phyloP scores from a whole-genome alignment of 2,113 vertebrate genomes.

The Podocnemis expansa region DNA sequence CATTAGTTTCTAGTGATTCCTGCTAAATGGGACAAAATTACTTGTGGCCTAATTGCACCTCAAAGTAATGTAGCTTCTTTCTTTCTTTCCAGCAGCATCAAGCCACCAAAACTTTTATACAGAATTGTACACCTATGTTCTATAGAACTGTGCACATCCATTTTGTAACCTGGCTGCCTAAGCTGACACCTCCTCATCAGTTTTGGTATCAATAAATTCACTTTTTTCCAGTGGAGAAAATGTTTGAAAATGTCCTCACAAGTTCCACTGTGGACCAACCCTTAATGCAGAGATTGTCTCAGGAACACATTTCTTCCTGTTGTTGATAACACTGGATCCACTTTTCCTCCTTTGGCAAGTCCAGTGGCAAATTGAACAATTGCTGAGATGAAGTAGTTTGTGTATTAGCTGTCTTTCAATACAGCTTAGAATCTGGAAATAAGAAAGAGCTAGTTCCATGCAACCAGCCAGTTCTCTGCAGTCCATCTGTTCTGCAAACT shows the following conservation, averaged over 20 bases:
- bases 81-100: background rate
- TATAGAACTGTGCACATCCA: background rate
- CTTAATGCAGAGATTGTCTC: background rate
- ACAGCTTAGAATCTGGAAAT: background rate
- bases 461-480: background rate
- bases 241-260: background rate
- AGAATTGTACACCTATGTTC: background rate
- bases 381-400: background rate
- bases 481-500: background rate
- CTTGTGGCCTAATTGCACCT: background rate
- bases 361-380: background rate
- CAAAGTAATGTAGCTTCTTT: accelerated
- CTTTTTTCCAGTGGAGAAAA: background rate
- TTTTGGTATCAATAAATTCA: background rate
- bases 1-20: background rate
- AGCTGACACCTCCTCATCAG: background rate
- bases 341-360: background rate
- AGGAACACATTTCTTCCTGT: background rate
- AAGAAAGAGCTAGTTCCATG: background rate
- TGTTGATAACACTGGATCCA: background rate
- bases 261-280: background rate
- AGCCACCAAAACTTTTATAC: background rate
- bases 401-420: background rate
- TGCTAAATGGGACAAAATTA: background rate
- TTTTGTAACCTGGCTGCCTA: background rate